Conservation (phyloP, 1,140 invertebrate genomes). For the Geopemphigus sp. region DNA sequence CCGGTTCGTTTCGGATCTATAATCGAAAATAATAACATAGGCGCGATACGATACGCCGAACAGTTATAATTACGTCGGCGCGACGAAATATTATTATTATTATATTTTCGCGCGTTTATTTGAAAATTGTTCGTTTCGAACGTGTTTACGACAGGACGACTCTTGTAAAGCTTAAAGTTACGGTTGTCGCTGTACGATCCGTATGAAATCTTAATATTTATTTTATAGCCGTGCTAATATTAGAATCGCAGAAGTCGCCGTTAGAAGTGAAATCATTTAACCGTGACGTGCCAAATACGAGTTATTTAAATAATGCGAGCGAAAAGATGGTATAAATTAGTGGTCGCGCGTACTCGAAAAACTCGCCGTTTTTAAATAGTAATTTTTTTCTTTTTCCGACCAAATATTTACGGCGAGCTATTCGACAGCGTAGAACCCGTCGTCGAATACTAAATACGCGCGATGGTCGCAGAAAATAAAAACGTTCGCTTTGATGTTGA, state of each 20-base stretch:
- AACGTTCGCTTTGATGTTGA: conserved; percentile 14
- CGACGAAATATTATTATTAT: too few relatives aligned
- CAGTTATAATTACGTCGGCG: too few relatives aligned
- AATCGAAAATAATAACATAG: too few relatives aligned
- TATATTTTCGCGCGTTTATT: too few relatives aligned
- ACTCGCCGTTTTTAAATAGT: not conserved
- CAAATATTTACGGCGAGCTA: conserved; percentile 8
- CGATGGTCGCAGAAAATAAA: conserved; percentile 5
- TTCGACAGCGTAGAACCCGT: not conserved
- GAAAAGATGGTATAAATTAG: conserved; percentile 1
- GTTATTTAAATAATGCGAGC: not conserved
- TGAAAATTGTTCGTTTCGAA: too few relatives aligned
- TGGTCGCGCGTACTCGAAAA: not conserved
- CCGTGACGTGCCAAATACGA: not conserved
- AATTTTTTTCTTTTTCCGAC: not conserved
- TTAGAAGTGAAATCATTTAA: not conserved
- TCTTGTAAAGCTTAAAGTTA: not conserved
- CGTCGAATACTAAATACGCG: not conserved
- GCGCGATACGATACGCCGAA: too few relatives aligned
- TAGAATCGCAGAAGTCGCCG: not conserved
- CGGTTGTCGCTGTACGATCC: too few relatives aligned
- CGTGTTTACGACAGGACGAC: too few relatives aligned
- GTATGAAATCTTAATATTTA: not conserved
- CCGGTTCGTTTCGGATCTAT: too few relatives aligned
- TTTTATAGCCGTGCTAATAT: not conserved